Percentiles rank a stretch among this genome's conserved stretches.
These are phyloP conservation scores for Ctenopoma kingsleyae DNA, from an alignment of 2,797 vertebrate genomes.

Conservation along the genomic window DNA sequence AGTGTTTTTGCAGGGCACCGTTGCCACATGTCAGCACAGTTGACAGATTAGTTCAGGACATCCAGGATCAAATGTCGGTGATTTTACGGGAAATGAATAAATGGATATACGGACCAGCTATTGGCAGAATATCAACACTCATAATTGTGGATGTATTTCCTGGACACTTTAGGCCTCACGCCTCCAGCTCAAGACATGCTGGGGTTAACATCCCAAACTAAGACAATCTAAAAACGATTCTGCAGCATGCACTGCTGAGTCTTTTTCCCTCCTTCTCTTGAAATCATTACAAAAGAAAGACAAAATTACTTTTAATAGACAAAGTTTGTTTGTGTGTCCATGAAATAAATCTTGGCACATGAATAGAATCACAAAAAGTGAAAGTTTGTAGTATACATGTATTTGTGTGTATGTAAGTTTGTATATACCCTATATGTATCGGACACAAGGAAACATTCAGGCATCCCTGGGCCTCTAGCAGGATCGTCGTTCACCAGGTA, in stretches of 20 bases:
- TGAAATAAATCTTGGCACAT: conserved; percentile 39
- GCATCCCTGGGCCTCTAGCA: conserved; percentile 85
- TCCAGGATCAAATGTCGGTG: conserved; percentile 25
- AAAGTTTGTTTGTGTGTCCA: conserved; percentile 38
- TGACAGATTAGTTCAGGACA: conserved; percentile 33
- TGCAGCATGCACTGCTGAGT: conserved; percentile 25
- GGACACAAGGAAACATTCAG: conserved; percentile 88
- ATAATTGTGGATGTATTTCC: conserved; percentile 42
- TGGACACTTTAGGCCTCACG: conserved; percentile 39
- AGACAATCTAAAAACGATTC: conserved; percentile 24
- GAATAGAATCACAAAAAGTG: conserved; percentile 17
- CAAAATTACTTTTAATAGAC: conserved; percentile 33
- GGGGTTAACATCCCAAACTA: conserved; percentile 27
- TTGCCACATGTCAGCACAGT: conserved; percentile 25
- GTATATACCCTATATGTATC: conserved; percentile 87
- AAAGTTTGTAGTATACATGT: conserved; percentile 19
- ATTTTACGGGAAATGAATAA: conserved; percentile 43
- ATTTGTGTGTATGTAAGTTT: conserved; percentile 43
- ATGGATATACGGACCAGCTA: conserved; percentile 18
- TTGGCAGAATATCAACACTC: conserved; percentile 16
- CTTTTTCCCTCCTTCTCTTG: conserved; percentile 20
- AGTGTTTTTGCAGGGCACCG: conserved; percentile 37
- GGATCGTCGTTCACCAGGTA: conserved; percentile 89
- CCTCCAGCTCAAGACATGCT: conserved; percentile 20
- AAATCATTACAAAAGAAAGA: conserved; percentile 34